Percentiles rank a stretch among this genome's conserved stretches.
Evolutionary conservation across 2,113 vertebrate species (phyloP).

Genomic region (Caloenas nicobarica): DNA sequence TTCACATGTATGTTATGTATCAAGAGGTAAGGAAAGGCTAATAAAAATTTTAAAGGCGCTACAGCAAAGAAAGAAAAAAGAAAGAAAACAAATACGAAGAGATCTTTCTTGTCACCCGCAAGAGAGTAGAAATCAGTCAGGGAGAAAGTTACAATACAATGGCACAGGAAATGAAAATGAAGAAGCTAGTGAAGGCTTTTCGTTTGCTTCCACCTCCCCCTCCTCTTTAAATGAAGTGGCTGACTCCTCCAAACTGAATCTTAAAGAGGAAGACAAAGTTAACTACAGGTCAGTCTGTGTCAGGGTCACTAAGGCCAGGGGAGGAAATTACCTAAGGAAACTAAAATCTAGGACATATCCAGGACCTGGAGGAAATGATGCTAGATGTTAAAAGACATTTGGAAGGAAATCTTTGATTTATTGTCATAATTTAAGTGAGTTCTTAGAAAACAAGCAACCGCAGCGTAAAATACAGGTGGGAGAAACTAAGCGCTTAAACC

Average conservation of each 20-base stretch:
- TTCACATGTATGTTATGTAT: background rate
- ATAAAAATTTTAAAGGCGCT: background rate
- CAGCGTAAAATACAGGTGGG: background rate
- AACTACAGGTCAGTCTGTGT: conserved; percentile 49
- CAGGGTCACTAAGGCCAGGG: conserved; percentile 28
- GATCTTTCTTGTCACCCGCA: background rate
- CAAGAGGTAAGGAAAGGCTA: background rate
- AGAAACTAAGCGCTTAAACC: background rate
- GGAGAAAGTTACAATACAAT: conserved; percentile 17
- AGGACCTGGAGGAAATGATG: conserved; percentile 66
- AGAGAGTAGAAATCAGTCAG: background rate
- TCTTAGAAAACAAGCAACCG: conserved; percentile 48
- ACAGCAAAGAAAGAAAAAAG: background rate
- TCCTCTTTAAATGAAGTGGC: conserved; percentile 38
- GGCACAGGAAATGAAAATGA: conserved; percentile 46
- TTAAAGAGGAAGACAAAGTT: conserved; percentile 44
- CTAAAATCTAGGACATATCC: conserved; percentile 70
- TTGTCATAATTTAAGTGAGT: conserved; percentile 29
- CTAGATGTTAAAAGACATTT: conserved; percentile 70
- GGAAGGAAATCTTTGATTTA: conserved; percentile 62
- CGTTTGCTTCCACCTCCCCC: background rate
- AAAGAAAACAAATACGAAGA: background rate
- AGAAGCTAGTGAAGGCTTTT: conserved; percentile 10
- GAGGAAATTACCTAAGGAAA: conserved; percentile 74
- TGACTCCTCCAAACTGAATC: conserved; percentile 34